Evolutionary conservation across 1,140 invertebrate species (phyloP).

Genomic region (Alviniconcha marisindica): DNA sequence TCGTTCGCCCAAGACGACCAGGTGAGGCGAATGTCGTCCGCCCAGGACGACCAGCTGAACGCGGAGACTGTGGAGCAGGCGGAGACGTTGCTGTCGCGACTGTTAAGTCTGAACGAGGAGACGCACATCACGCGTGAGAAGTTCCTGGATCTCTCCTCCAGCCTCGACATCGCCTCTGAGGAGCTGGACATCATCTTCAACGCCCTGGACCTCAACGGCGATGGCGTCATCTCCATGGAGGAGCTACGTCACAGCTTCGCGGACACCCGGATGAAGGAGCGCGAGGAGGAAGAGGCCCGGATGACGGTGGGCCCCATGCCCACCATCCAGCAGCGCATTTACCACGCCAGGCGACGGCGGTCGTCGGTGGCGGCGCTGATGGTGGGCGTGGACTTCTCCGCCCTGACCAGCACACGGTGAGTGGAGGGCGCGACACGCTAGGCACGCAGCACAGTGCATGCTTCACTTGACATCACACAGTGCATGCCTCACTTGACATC

Average conservation of each 20-base stretch:
- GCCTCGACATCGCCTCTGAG: slow-evolving; percentile 46
- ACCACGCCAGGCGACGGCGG: slow-evolving; percentile 26
- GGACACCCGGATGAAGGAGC: slow-evolving; percentile 22
- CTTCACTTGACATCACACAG: no score
- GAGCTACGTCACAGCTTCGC: slow-evolving; percentile 39
- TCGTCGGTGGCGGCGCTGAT: slow-evolving; percentile 32
- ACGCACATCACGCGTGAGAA: slow-evolving; percentile 50
- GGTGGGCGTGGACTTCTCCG: slow-evolving; percentile 35
- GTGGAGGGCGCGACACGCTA: neutral
- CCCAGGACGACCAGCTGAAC: no score
- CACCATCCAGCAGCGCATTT: slow-evolving; percentile 20
- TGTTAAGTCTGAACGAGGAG: slow-evolving; percentile 36
- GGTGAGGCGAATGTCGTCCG: no score
- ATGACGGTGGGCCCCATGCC: neutral
- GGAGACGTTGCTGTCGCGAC: slow-evolving; percentile 15
- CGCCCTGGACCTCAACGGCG: slow-evolving; percentile 55
- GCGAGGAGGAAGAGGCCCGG: slow-evolving; percentile 15
- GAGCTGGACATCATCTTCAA: slow-evolving; percentile 58
- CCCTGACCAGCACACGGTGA: slow-evolving; percentile 20
- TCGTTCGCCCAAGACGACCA: no score
- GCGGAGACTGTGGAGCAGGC: neutral
- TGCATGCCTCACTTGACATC: no score
- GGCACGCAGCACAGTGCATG: no score
- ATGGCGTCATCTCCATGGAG: slow-evolving; percentile 50
- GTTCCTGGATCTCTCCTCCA: slow-evolving; percentile 46